A percentile compares a stretch with the other conserved stretches of the same genome.
phyloP scores from a whole-genome alignment of 2,888 invertebrate species.

The Blastobasis lacticolella region DNA sequence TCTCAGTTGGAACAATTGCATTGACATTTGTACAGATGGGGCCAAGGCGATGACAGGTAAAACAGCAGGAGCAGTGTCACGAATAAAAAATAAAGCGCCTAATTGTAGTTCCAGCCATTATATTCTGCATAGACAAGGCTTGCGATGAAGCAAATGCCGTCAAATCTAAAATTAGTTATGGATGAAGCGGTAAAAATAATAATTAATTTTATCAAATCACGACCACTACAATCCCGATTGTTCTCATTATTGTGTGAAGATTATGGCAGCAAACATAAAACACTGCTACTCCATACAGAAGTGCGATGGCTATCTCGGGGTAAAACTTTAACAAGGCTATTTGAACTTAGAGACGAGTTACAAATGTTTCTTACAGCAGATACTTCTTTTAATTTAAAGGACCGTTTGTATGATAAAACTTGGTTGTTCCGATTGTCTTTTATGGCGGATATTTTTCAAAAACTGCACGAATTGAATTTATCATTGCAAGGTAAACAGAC shows the following conservation, averaged over 20 bases:
- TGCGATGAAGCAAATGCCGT: slow-evolving; percentile 16
- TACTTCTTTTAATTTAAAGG: slow-evolving; percentile 18
- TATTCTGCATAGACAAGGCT: slow-evolving; percentile 19
- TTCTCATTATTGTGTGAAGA: slow-evolving; percentile 8
- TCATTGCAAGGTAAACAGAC: slow-evolving; percentile 23
- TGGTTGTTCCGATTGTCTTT: slow-evolving; percentile 18
- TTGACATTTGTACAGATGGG: slow-evolving; percentile 16
- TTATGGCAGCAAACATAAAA: slow-evolving; percentile 17
- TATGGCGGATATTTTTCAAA: slow-evolving; percentile 18
- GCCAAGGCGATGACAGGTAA: slow-evolving; percentile 22
- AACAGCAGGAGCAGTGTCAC: slow-evolving; percentile 15
- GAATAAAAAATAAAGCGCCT: slow-evolving; percentile 21
- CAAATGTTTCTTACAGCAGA: slow-evolving; percentile 18
- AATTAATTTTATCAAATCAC: slow-evolving; percentile 12
- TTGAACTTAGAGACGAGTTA: slow-evolving; percentile 12
- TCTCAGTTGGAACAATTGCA: slow-evolving; percentile 18
- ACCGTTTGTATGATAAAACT: slow-evolving; percentile 15
- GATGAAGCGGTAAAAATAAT: slow-evolving; percentile 8
- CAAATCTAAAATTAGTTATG: slow-evolving; percentile 15
- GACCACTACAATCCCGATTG: slow-evolving; percentile 16
- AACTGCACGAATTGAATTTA: slow-evolving; percentile 20
- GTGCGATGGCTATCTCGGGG: slow-evolving; percentile 16
- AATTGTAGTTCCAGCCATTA: slow-evolving; percentile 21
- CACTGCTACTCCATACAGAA: slow-evolving; percentile 18
- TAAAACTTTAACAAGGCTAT: neutral